Evolutionary conservation across 2,888 invertebrate genomes (phyloP).

Genomic region (Acheta domesticus): DNA sequence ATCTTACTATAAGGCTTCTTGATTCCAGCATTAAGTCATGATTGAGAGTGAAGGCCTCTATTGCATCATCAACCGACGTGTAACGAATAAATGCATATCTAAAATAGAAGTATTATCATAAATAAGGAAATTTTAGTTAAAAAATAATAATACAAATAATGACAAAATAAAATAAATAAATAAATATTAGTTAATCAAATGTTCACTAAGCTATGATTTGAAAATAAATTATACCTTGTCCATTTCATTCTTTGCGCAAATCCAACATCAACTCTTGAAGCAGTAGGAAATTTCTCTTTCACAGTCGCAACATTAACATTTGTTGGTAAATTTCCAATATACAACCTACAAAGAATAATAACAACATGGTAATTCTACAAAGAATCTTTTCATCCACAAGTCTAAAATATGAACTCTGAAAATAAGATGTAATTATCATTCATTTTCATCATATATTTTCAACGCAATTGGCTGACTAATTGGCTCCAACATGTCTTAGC

Average conservation of each 20-base stretch:
- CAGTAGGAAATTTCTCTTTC: conserved; percentile 58
- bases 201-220: background rate
- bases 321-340: conserved; percentile 64
- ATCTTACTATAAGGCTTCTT: conserved; percentile 62
- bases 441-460: too few relatives aligned
- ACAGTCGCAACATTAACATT: conserved; percentile 61
- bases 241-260: conserved; percentile 65
- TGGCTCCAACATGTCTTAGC: too few relatives aligned
- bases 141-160: background rate
- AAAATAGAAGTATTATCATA: conserved; percentile 28
- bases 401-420: too few relatives aligned
- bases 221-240: conserved; percentile 50
- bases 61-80: conserved; percentile 57
- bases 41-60: conserved; percentile 59
- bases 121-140: background rate
- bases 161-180: background rate
- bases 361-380: background rate
- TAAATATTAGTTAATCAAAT: background rate
- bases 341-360: conserved; percentile 47
- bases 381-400: background rate
- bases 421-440: too few relatives aligned
- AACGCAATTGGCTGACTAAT: too few relatives aligned
- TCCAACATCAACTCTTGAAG: conserved; percentile 62
- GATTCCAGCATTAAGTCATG: conserved; percentile 59
- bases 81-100: conserved; percentile 65